Percentiles rank a stretch among this genome's conserved stretches.
These are phyloP conservation scores for Meta bourneti DNA, from an alignment of 2,888 invertebrate genomes.

Conservation along the genomic window DNA sequence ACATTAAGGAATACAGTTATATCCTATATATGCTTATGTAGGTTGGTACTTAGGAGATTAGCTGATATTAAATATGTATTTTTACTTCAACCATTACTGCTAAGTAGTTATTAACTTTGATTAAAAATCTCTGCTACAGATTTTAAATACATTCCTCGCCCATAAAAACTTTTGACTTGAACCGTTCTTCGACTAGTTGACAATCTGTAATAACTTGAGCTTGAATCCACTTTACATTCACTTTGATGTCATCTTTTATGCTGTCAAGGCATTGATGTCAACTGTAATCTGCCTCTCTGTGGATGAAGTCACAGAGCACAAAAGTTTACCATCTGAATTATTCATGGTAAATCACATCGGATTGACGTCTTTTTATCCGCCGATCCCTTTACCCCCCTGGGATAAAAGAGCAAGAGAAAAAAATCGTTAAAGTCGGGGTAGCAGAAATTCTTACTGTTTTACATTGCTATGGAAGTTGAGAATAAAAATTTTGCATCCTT, in stretches of 20 bases:
- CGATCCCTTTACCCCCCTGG: constrained; percentile 1
- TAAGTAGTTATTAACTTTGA: not conserved
- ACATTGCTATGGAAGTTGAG: constrained; percentile 9
- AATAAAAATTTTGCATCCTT: constrained; percentile 2
- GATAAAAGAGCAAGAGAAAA: not conserved
- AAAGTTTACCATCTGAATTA: constrained; percentile 73
- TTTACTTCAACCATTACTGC: not conserved
- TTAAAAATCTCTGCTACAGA: not conserved
- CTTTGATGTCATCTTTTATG: constrained; percentile 72
- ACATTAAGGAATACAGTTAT: too few species aligned
- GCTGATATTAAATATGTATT: too few species aligned
- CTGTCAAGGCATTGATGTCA: constrained; percentile 62
- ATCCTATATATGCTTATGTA: too few species aligned
- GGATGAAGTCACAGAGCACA: constrained; percentile 53
- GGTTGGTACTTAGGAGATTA: too few species aligned
- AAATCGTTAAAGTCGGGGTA: not conserved
- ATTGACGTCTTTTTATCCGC: constrained; percentile 57
- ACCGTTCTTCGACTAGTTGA: constrained; percentile 6
- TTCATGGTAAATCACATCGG: constrained; percentile 68
- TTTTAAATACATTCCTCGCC: not conserved
- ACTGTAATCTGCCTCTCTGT: constrained; percentile 44
- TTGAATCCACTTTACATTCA: constrained; percentile 67
- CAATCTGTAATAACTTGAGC: constrained; percentile 58
- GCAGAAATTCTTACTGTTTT: not conserved
- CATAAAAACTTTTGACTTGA: not conserved